phyloP scores from a whole-genome alignment of 37 sponge, comb jelly and placozoan species.

The Oopsacas minuta region DNA sequence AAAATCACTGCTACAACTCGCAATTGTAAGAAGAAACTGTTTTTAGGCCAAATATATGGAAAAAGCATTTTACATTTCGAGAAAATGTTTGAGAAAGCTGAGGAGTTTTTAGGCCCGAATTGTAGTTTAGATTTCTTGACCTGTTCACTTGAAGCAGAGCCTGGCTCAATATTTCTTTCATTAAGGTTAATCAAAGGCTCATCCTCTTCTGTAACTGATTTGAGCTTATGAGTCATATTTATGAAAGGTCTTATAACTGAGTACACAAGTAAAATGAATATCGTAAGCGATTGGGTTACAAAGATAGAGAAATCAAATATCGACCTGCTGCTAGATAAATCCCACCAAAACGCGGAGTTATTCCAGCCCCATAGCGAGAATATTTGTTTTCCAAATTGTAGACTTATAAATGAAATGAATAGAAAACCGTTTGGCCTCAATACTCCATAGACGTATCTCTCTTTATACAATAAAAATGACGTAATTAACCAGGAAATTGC shows the following conservation, averaged over 20 bases:
- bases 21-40: conserved; percentile 60
- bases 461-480: neutral
- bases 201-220: neutral
- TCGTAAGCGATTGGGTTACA: neutral
- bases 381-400: neutral
- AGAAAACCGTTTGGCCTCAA: neutral
- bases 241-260: neutral
- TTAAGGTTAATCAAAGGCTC: neutral
- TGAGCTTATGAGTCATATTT: neutral
- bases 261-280: neutral
- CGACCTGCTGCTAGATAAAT: neutral
- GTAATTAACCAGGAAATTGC: neutral
- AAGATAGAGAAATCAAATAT: neutral
- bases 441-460: neutral
- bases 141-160: conserved; percentile 1
- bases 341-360: neutral
- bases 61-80: conserved; percentile 48
- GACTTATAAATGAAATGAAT: neutral
- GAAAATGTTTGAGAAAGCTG: conserved; percentile 54
- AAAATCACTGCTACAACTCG: conserved; percentile 62
- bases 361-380: neutral
- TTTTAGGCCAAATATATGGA: conserved; percentile 88
- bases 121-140: neutral
- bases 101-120: conserved; percentile 21
- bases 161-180: neutral